Evolutionary conservation across 1,140 invertebrate genomes (phyloP).

Genomic region (Drosophila bifasciata): DNA sequence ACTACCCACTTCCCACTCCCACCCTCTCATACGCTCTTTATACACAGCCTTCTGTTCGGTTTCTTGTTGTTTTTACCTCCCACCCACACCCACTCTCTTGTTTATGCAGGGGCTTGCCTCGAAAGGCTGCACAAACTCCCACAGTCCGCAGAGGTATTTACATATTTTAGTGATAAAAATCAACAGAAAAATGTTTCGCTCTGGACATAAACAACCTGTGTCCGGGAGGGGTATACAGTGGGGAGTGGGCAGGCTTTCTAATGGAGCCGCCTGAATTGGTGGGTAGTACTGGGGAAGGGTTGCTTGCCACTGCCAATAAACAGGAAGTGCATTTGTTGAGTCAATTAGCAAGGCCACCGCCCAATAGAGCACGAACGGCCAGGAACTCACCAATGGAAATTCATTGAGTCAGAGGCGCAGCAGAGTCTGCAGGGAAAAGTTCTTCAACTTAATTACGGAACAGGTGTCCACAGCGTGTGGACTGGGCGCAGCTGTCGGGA

Average conservation of each 20-base stretch:
- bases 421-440: slow-evolving; percentile 17
- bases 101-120: slow-evolving; percentile 64
- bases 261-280: too few relatives aligned
- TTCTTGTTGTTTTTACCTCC: slow-evolving; percentile 2
- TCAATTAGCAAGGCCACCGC: slow-evolving; percentile 36
- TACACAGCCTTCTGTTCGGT: slow-evolving; percentile 8
- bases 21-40: not conserved
- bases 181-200: slow-evolving; percentile 60
- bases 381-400: slow-evolving; percentile 24
- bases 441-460: slow-evolving; percentile 33
- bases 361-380: not conserved
- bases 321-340: slow-evolving; percentile 45
- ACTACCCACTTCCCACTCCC: not conserved
- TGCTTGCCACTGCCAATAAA: slow-evolving; percentile 33
- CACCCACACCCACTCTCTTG: slow-evolving; percentile 37
- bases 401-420: slow-evolving; percentile 27
- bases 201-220: slow-evolving; percentile 45
- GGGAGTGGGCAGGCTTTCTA: not conserved
- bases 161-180: slow-evolving; percentile 82
- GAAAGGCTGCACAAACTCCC: slow-evolving; percentile 77
- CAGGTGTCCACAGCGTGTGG: slow-evolving; percentile 46
- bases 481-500: slow-evolving; percentile 31
- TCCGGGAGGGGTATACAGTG: slow-evolving; percentile 2
- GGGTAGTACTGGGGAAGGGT: not conserved
- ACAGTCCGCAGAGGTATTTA: slow-evolving; percentile 73